phyloP scores from a whole-genome alignment of 2,888 invertebrate species.

The Rhopalosiphum nymphaeae region DNA sequence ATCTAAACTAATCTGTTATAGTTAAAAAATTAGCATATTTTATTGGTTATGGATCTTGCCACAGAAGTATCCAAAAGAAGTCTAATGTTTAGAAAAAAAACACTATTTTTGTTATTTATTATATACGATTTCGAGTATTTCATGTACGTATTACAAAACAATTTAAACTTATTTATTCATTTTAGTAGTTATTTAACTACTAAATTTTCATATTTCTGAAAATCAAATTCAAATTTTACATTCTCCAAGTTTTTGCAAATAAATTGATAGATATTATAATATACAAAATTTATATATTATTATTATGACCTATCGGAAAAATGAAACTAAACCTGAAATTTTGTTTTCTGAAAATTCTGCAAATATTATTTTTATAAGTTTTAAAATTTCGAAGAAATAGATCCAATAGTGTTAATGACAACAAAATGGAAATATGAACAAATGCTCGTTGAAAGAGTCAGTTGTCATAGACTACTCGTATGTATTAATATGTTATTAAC shows the following conservation, averaged over 20 bases:
- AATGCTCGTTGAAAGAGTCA: background rate
- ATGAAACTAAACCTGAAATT: background rate
- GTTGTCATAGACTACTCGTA: background rate
- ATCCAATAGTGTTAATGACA: background rate
- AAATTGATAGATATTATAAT: background rate
- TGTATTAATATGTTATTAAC: conserved; percentile 70
- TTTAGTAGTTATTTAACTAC: background rate
- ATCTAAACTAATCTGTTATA: background rate
- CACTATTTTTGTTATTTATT: background rate
- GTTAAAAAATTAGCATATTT: background rate
- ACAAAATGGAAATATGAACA: background rate
- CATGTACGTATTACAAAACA: background rate
- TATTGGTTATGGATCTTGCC: background rate
- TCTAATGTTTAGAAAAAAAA: background rate
- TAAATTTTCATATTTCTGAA: background rate
- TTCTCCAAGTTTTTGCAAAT: background rate
- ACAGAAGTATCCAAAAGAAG: background rate
- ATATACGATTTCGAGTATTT: background rate
- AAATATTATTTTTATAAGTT: background rate
- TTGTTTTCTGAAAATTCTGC: background rate
- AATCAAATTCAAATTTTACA: background rate
- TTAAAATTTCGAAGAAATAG: background rate
- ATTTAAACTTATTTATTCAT: background rate
- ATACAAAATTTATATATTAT: background rate
- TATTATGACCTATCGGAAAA: background rate